A percentile compares a stretch with the other conserved stretches of the same genome.
phyloP scores from a whole-genome alignment of 2,797 vertebrate genomes.

The Schizopygopsis malacanthus region DNA sequence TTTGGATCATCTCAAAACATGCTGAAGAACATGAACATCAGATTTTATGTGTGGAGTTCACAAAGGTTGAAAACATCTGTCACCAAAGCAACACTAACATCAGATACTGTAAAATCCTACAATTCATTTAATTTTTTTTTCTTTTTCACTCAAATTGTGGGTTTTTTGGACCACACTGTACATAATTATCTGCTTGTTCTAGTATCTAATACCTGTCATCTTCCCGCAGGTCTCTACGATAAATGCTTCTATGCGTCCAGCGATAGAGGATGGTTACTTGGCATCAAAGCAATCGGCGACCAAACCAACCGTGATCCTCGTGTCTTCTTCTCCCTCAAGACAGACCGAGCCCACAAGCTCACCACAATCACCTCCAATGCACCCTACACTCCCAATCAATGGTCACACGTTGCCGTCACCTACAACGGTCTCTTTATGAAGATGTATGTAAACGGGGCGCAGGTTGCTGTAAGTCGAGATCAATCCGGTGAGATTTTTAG shows the following conservation, averaged over 20 bases:
- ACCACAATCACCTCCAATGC: conserved; percentile 90
- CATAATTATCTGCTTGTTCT: not conserved
- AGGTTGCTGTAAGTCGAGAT: conserved; percentile 90
- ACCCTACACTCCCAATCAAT: conserved; percentile 91
- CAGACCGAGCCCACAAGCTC: conserved; percentile 93
- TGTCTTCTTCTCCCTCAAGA: conserved; percentile 98
- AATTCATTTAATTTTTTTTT: not conserved
- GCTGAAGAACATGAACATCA: not conserved
- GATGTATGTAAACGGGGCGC: conserved; percentile 93
- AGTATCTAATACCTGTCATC: not conserved
- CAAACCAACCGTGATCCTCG: conserved; percentile 93
- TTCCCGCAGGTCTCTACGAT: conserved; percentile 92
- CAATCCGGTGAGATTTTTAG: conserved; percentile 96
- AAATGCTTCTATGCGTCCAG: conserved; percentile 97
- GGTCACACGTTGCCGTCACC: conserved; percentile 90
- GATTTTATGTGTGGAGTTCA: not conserved
- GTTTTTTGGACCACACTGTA: not conserved
- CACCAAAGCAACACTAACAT: not conserved
- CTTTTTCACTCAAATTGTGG: not conserved
- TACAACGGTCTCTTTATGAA: conserved; percentile 92
- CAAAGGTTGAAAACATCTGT: not conserved
- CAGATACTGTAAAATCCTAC: not conserved
- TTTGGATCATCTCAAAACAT: not conserved
- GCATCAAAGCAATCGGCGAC: conserved; percentile 92
- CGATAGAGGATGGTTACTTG: conserved; percentile 96